Percentiles rank a stretch among this genome's conserved stretches.
These are phyloP conservation scores for Ciconia stormi DNA, from an alignment of 2,113 vertebrate species.

Conservation along the genomic window DNA sequence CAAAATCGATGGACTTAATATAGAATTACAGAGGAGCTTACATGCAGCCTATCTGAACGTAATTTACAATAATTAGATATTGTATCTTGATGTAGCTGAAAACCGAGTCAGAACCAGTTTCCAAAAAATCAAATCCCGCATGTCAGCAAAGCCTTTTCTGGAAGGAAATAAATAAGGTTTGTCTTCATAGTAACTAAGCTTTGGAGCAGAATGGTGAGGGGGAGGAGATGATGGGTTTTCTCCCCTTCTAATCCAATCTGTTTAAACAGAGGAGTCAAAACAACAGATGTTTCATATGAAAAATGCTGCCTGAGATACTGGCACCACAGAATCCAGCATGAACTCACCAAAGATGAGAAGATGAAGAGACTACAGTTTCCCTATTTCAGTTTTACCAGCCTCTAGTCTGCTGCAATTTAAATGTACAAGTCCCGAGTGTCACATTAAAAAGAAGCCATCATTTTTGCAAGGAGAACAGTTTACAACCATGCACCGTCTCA, in stretches of 20 bases:
- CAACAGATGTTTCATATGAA: not conserved
- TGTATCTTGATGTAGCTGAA: not conserved
- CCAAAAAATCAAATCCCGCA: not conserved
- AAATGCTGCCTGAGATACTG: not conserved
- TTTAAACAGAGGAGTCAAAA: slow-evolving; percentile 25
- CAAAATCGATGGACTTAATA: not conserved
- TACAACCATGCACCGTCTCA: not conserved
- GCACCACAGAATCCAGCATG: not conserved
- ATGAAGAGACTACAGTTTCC: not conserved
- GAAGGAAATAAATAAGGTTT: not conserved
- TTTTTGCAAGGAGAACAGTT: not conserved
- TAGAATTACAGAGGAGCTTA: not conserved
- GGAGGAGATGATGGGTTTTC: not conserved
- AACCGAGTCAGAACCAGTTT: not conserved
- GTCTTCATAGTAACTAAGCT: not conserved
- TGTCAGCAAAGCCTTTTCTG: not conserved
- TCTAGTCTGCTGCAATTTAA: not conserved
- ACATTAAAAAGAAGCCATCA: not conserved
- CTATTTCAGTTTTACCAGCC: not conserved
- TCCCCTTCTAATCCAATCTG: not conserved
- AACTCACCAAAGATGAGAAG: not conserved
- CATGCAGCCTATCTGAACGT: not conserved
- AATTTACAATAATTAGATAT: not conserved
- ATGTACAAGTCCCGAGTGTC: not conserved
- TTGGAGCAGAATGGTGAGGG: not conserved